Evolutionary conservation across 2,888 invertebrate species (phyloP).

Genomic region (Plemyria rubiginata): DNA sequence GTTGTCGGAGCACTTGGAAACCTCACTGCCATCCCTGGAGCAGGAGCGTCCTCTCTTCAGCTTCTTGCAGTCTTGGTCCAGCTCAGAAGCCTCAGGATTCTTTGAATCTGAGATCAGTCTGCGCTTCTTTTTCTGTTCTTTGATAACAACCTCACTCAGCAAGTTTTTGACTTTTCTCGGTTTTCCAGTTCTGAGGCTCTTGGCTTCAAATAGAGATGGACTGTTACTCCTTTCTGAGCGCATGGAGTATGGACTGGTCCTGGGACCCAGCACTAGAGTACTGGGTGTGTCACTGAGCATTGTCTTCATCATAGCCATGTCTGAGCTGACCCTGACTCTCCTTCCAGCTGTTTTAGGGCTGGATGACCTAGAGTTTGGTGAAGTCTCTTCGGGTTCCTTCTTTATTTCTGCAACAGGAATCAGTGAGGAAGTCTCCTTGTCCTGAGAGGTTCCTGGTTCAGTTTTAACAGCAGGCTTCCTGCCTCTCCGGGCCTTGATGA

Average conservation of each 20-base stretch:
- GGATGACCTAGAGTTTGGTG: constrained; percentile 75
- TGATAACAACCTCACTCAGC: constrained; percentile 84
- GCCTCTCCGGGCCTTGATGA: constrained; percentile 66
- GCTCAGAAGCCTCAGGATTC: constrained; percentile 64
- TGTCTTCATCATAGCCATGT: constrained; percentile 79
- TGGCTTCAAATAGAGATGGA: constrained; percentile 77
- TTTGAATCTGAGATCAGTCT: constrained; percentile 84
- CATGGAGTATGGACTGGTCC: constrained; percentile 86
- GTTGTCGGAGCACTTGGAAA: constrained; percentile 86
- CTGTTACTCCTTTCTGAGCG: constrained; percentile 85
- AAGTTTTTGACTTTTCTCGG: constrained; percentile 86
- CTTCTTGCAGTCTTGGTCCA: constrained; percentile 69
- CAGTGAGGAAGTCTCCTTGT: constrained; percentile 68
- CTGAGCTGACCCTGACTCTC: constrained; percentile 74
- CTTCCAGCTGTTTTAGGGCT: constrained; percentile 78
- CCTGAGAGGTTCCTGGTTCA: constrained; percentile 65
- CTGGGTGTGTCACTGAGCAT: constrained; percentile 71
- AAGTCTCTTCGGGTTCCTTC: constrained; percentile 75
- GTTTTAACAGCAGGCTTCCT: constrained; percentile 68
- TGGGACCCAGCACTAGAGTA: constrained; percentile 69
- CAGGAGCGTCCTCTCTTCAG: constrained; percentile 77
- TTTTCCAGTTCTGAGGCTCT: constrained; percentile 88
- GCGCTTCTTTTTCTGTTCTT: constrained; percentile 83
- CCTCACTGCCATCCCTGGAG: constrained; percentile 85
- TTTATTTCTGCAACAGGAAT: constrained; percentile 78